A percentile compares a stretch with the other conserved stretches of the same genome.
These are phyloP conservation scores for Drosophila triauraria DNA, from an alignment of 1,140 invertebrate genomes.

Conservation along the genomic window DNA sequence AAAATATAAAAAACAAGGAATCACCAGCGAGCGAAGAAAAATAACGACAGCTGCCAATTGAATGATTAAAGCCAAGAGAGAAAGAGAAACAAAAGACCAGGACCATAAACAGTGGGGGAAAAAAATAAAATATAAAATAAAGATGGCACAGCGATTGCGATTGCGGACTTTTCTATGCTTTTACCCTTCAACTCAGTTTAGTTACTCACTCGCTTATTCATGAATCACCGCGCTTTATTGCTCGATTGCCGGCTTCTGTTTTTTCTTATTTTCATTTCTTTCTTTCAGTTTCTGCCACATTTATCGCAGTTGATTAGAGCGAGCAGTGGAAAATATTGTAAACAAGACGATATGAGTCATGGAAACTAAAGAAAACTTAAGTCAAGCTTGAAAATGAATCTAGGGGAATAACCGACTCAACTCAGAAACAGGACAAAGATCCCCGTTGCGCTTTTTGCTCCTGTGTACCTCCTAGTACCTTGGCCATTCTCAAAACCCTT, in stretches of 20 bases:
- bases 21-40: neutral
- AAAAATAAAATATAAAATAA: constrained; percentile 1
- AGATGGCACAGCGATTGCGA: constrained; percentile 4
- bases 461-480: no score
- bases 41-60: constrained; percentile 9
- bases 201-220: constrained; percentile 20
- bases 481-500: neutral
- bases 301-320: constrained; percentile 15
- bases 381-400: neutral
- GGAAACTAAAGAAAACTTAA: neutral
- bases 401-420: neutral
- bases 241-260: constrained; percentile 8
- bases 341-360: constrained; percentile 11
- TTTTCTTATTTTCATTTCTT: neutral
- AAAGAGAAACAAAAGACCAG: constrained; percentile 7
- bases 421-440: neutral
- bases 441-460: neutral
- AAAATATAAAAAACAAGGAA: neutral
- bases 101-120: neutral
- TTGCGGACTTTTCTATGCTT: constrained; percentile 10
- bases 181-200: neutral
- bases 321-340: neutral
- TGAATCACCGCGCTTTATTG: constrained; percentile 17
- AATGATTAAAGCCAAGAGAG: constrained; percentile 13
- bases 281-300: neutral